Conservation (phyloP, 2,113 vertebrate genomes). For the Turdus rufiventris region DNA sequence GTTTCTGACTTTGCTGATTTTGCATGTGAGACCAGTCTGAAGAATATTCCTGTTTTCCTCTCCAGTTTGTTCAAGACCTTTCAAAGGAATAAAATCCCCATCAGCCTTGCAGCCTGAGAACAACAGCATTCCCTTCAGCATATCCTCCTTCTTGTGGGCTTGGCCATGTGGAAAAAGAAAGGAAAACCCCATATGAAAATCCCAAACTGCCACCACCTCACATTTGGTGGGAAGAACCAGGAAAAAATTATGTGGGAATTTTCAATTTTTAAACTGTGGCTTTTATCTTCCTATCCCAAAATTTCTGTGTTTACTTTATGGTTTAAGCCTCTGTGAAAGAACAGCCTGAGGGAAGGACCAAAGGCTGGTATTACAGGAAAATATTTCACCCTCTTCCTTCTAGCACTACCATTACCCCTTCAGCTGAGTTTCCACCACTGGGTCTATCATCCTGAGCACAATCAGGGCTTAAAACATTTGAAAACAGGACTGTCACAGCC, state of each 20-base stretch:
- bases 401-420: neutral
- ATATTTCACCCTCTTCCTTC: neutral
- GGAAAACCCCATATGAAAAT: neutral
- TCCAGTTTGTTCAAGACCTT: neutral
- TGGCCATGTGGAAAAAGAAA: neutral
- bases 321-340: neutral
- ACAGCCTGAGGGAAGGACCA: neutral
- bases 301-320: neutral
- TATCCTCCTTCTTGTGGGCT: neutral
- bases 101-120: neutral
- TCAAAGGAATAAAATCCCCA: neutral
- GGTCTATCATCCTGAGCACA: neutral
- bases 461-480: slow-evolving; percentile 15
- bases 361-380: neutral
- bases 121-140: neutral
- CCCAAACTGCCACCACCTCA: neutral
- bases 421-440: neutral
- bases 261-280: neutral
- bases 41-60: accelerated
- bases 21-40: neutral
- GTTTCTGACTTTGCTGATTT: neutral
- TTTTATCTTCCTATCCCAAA: neutral
- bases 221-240: neutral
- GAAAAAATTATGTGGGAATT: accelerated
- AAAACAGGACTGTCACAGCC: slow-evolving; percentile 10